A percentile compares a stretch with the other conserved stretches of the same genome.
These are phyloP conservation scores for Ailuropoda melanoleuca DNA, from an alignment of 2,113 vertebrate genomes.

Conservation along the genomic window DNA sequence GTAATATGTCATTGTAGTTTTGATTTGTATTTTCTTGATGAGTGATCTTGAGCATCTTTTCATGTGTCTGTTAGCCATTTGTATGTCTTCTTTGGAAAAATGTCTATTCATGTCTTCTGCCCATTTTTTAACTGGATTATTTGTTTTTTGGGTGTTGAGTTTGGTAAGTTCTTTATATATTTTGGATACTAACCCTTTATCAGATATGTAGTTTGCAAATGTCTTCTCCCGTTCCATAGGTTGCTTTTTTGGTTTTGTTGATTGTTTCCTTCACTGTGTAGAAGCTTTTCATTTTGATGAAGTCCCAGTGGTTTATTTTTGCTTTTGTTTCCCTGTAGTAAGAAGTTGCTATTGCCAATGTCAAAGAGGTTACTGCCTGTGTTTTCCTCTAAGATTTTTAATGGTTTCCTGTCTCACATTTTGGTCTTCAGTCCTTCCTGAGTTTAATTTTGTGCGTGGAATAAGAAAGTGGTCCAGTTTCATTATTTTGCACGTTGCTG, in stretches of 20 bases:
- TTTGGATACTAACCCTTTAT: neutral
- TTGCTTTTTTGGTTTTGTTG: neutral
- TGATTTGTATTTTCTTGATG: neutral
- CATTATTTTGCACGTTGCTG: neutral
- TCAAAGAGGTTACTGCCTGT: neutral
- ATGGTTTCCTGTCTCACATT: neutral
- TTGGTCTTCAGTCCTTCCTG: neutral
- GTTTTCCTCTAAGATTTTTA: neutral
- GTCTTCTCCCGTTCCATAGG: neutral
- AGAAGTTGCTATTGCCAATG: neutral
- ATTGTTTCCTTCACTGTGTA: neutral
- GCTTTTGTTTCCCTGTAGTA: neutral
- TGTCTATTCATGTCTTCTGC: neutral
- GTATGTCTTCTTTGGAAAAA: neutral
- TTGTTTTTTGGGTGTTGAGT: neutral
- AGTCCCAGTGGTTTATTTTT: neutral
- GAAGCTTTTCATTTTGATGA: neutral
- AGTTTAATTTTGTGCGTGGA: neutral
- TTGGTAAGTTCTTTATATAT: neutral
- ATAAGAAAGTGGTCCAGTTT: neutral
- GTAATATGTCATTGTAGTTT: neutral
- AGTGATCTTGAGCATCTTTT: neutral
- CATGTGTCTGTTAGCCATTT: neutral
- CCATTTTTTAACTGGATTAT: neutral
- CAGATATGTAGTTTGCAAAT: neutral